Conservation (phyloP, 2,888 invertebrate genomes). For the Anthophora plumipes region DNA sequence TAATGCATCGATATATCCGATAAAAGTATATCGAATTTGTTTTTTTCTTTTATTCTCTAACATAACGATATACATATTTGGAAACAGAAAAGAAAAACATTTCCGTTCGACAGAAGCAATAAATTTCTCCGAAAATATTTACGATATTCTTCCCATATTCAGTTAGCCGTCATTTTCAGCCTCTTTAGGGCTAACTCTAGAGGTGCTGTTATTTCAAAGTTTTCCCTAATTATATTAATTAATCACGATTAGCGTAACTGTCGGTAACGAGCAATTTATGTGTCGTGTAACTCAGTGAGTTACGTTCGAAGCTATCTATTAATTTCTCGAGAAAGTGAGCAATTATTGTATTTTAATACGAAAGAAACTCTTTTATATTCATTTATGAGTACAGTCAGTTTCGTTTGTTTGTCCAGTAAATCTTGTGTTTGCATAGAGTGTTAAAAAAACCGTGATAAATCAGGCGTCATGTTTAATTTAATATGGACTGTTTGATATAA, state of each 20-base stretch:
- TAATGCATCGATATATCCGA: slow-evolving; percentile 15
- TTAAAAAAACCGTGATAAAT: no score
- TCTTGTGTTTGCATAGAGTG: no score
- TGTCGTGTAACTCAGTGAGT: background rate
- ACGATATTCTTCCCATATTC: slow-evolving; percentile 26
- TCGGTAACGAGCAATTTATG: background rate
- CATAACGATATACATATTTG: slow-evolving; percentile 39
- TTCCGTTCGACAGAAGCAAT: slow-evolving; percentile 15
- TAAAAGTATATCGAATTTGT: slow-evolving; percentile 18
- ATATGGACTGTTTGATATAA: no score
- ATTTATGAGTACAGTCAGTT: no score
- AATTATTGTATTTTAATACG: background rate
- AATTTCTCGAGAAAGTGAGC: background rate
- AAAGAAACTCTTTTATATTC: no score
- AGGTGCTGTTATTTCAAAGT: slow-evolving; percentile 40
- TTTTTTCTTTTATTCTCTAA: background rate
- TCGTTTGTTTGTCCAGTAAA: no score
- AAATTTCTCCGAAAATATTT: slow-evolving; percentile 21
- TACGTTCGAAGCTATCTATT: background rate
- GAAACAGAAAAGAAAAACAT: slow-evolving; percentile 20
- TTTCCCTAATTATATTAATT: background rate
- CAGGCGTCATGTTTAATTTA: no score
- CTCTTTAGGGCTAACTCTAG: slow-evolving; percentile 66
- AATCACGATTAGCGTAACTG: background rate
- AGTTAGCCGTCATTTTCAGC: slow-evolving; percentile 62